These are phyloP conservation scores for Litoditis marina DNA, from an alignment of 2,888 invertebrate genomes.

Conservation along the genomic window DNA sequence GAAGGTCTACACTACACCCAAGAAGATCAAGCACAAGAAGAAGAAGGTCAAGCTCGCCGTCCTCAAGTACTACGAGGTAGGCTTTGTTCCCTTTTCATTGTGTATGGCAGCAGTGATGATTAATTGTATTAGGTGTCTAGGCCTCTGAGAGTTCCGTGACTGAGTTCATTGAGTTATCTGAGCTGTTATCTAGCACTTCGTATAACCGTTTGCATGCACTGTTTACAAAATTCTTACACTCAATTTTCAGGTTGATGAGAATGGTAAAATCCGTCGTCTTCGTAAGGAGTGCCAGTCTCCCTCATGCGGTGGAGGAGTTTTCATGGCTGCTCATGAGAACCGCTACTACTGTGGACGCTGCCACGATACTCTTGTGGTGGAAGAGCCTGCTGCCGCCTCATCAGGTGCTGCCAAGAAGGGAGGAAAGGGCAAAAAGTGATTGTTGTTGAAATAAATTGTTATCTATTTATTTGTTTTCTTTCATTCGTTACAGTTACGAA, in stretches of 20 bases:
- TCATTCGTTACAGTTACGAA: too few species aligned
- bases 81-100: conserved; percentile 1
- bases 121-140: conserved; percentile 54
- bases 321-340: conserved; percentile 99
- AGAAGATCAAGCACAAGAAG: conserved; percentile 99
- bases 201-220: too few species aligned
- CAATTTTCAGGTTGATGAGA: conserved; percentile 85
- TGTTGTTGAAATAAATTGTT: conserved; percentile 50
- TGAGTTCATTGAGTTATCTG: too few species aligned
- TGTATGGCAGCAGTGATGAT: too few species aligned
- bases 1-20: conserved; percentile 99
- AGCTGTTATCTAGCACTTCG: too few species aligned
- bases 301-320: conserved; percentile 95
- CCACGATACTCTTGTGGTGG: conserved; percentile 90
- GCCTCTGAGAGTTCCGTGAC: conserved; percentile 48
- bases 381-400: conserved; percentile 73
- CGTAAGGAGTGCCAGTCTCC: conserved; percentile 92
- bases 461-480: too few species aligned
- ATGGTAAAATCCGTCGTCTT: conserved; percentile 94
- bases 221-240: too few species aligned
- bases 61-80: conserved; percentile 95
- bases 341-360: conserved; percentile 94
- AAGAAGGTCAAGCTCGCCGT: conserved; percentile 99
- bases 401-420: conserved; percentile 41
- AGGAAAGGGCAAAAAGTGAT: conserved; percentile 47